phyloP scores from a whole-genome alignment of 2,113 vertebrate genomes.

The Silurus meridionalis region DNA sequence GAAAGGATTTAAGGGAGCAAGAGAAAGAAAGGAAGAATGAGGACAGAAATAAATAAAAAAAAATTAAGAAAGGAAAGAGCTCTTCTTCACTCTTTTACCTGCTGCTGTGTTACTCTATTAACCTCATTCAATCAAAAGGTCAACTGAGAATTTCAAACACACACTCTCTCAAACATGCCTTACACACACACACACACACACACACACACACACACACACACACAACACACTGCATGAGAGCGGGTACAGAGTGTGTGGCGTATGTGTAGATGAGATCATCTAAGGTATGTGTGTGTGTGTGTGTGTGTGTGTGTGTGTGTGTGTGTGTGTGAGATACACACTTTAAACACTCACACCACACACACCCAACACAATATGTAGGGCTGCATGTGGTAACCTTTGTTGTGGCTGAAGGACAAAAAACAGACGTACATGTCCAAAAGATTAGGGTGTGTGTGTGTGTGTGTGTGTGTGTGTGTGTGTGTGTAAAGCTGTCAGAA shows the following conservation, averaged over 20 bases:
- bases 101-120: neutral
- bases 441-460: constrained; percentile 9
- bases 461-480: constrained; percentile 22
- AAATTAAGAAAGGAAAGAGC: neutral
- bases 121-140: neutral
- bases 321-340: neutral
- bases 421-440: neutral
- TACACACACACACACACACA: neutral
- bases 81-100: neutral
- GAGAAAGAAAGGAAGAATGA: neutral
- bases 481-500: constrained; percentile 60
- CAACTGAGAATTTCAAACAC: constrained; percentile 1
- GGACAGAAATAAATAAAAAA: neutral
- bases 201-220: constrained; percentile 10
- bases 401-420: constrained; percentile 1
- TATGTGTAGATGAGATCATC: neutral
- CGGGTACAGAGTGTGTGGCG: too few species aligned
- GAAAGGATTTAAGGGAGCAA: neutral
- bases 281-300: neutral
- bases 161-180: neutral
- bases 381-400: constrained; percentile 1
- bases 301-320: neutral
- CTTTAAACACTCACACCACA: too few species aligned
- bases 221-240: neutral
- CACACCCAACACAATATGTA: neutral